Evolutionary conservation across 2,113 vertebrate genomes (phyloP).

Genomic region (Dipodomys spectabilis): DNA sequence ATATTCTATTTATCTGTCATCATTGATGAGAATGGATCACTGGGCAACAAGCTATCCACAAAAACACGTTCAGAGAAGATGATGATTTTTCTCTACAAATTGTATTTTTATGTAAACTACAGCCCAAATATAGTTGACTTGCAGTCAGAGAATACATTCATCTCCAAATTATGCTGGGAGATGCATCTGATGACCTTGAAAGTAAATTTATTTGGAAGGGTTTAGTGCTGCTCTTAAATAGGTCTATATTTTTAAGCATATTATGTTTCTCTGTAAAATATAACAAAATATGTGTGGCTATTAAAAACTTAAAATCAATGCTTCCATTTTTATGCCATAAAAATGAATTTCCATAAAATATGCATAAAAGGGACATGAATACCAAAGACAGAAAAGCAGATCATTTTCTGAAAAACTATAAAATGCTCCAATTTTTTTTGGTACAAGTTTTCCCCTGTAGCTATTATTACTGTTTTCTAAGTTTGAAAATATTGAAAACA

Average conservation of each 20-base stretch:
- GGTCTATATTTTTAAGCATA: slow-evolving; percentile 82
- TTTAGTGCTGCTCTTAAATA: slow-evolving; percentile 82
- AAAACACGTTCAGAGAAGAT: slow-evolving; percentile 81
- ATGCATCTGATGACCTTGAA: slow-evolving; percentile 85
- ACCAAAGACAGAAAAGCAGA: slow-evolving; percentile 64
- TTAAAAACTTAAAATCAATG: slow-evolving; percentile 83
- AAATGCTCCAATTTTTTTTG: slow-evolving; percentile 32
- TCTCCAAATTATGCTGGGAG: slow-evolving; percentile 77
- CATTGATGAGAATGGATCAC: slow-evolving; percentile 78
- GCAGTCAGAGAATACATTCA: slow-evolving; percentile 76
- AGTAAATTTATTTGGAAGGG: slow-evolving; percentile 79
- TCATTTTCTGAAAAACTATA: slow-evolving; percentile 57
- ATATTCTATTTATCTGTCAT: slow-evolving; percentile 82
- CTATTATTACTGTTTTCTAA: slow-evolving; percentile 46
- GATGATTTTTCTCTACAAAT: slow-evolving; percentile 79
- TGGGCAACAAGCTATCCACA: slow-evolving; percentile 72
- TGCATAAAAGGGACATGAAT: slow-evolving; percentile 71
- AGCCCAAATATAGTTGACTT: slow-evolving; percentile 76
- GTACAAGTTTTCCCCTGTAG: neutral
- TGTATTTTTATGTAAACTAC: slow-evolving; percentile 84
- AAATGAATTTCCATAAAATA: slow-evolving; percentile 84
- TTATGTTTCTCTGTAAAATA: slow-evolving; percentile 81
- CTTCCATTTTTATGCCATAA: slow-evolving; percentile 81
- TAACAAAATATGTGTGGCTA: slow-evolving; percentile 79
- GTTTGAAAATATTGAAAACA: slow-evolving; percentile 53